Evolutionary conservation across 2,797 vertebrate genomes (phyloP), one percentile per base, ranked within the genome.

Genomic region (Eulemur coronatus): DNA sequence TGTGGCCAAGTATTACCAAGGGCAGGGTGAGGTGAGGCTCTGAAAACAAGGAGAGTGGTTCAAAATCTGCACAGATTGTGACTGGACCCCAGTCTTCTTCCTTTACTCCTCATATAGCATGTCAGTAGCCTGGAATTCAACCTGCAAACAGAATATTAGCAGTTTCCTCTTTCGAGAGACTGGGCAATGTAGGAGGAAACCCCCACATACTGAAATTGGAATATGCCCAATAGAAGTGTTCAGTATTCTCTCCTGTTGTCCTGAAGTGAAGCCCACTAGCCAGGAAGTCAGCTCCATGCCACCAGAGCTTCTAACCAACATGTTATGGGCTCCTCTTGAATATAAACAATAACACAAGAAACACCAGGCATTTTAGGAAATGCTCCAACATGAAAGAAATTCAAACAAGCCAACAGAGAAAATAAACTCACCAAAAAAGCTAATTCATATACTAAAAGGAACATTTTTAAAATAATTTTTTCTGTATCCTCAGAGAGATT

Each of bases 121-220:
- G 24, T n/a, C 15, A 48, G 20, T 8, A 38, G 41, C 5, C 33
- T 12, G 18, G 15, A 65, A 84, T 82, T 38, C 26, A 18, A 55
- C 28, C 20, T 70, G 33, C 3, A 46, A 61, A 48, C 1, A 28
- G 38, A 73, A 46, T 72, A n/a, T 41, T 33, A 73, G 65, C 81
- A 59, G 20, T n/a, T 79, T 57, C 73, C 38, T 80, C 46, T 63
- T 79, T 22, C 33, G 65, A 84, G 43, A 89, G 22, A 55, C 46
- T 20, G 52, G 6, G 7, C 15, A 78, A 30, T 43, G 18, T 8
- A 7, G 24, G 57, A 79, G 48, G 35, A 78, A 84, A 78, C 38
- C 1, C 12, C 3, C 30, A 1, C 30, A 1, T 41, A 0, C 38
- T 5, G n/a, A n/a, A 33, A 35, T 10, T 61, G 2, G 28, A 65